Base-by-base conservation (phyloP, 2,888 invertebrate species). In the Caenorhabditis panamensis region DNA sequence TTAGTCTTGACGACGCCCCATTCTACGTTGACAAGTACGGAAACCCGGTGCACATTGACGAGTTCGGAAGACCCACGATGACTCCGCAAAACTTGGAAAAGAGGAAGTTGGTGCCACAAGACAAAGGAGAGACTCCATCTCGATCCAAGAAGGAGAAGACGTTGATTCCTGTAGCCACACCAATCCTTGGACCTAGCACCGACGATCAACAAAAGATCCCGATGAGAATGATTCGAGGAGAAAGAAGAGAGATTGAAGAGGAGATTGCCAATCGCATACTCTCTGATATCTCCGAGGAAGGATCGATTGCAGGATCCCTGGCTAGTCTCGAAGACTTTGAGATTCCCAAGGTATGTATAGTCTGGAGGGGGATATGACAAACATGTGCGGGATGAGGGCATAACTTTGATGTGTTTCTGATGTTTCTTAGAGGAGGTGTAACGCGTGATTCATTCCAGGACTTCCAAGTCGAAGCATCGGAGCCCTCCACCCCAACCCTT, bases 201-300 rank as follows among this genome's bases (percentile, higher is more conserved):
- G 47, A 36, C n/a, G 59, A 64, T 16, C 67, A 59, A 37, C 64
- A 37, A 16, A 73, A 73, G 75, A 73, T 86, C 8, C 90, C 90
- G 26, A 68, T 89, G n/a, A 68, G 88, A 61, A 86, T 90, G 85
- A 87, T 90, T 37, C 82, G 89, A 8, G 90, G 90, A 22, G 89
- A 89, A 67, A 72, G 85, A 16, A 82, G 90, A 37, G 84, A 88
- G 53, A 91, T 91, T 61, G 89, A 91, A 67, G 90, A 90, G 51
- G 91, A 91, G 64, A 86, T 91, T 28, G 91, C 91, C 9, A 91
- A 90, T 71, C 77, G 91, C 22, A 89, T 90, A n/a, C 82, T 91
- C 28, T 89, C 84, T 16, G 91, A 91, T 79, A 91, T 91, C 61
- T 88, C 88, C 20, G 91, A 91, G 66, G 90, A 90, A 64, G 88